Evolutionary conservation across 2,797 vertebrate genomes (phyloP), one percentile per base, ranked within the genome.

Genomic region (Chaetodon trifasciatus): DNA sequence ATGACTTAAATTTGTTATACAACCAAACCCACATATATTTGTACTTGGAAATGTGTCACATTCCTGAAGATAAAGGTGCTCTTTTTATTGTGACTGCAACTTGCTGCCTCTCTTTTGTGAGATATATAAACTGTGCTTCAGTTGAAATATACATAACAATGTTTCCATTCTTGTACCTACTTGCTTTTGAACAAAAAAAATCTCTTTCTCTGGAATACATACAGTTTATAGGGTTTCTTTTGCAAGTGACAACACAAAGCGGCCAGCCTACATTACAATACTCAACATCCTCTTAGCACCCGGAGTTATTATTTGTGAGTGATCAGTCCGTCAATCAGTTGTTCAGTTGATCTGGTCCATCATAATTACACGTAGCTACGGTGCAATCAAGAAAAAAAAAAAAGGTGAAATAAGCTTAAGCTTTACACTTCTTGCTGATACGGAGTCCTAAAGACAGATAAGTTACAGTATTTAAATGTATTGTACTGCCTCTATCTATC

Each of bases 401-500:
- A 32, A 32, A 32, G 28, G 28, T 32, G 9, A 28, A 70, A 70
- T 62, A 57, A 66, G 3, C 23, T 9, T 10, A 28, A 17, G 32
- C 21, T 64, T 67, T 62, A 11, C 44, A 32, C 23, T 35, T 80
- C 17, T 55, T 32, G 35, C 56, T 75, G 44, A 74, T 55, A 74
- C 10, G 28, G 24, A 71, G 44, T 73, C 55, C 11, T 61, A n/a
- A 81, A 82, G 68, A 83, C 15, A 5, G 35, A 74, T 35, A 76
- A 37, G 56, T 58, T 70, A 53, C 75, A 57, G 52, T 44, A 79
- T 46, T 79, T 78, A 64, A 76, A 76, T 70, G 57, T 55, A 74
- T 72, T 66, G 55, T 23, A 39, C 74, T 76, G 9, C 63, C 12
- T 78, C 53, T 62, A 74, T 80, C 71, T 77, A 57, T 81, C 70